A percentile compares a stretch with the other conserved stretches of the same genome.
These are phyloP conservation scores for Acropternis orthonyx DNA, from an alignment of 2,797 vertebrate genomes.

Conservation along the genomic window DNA sequence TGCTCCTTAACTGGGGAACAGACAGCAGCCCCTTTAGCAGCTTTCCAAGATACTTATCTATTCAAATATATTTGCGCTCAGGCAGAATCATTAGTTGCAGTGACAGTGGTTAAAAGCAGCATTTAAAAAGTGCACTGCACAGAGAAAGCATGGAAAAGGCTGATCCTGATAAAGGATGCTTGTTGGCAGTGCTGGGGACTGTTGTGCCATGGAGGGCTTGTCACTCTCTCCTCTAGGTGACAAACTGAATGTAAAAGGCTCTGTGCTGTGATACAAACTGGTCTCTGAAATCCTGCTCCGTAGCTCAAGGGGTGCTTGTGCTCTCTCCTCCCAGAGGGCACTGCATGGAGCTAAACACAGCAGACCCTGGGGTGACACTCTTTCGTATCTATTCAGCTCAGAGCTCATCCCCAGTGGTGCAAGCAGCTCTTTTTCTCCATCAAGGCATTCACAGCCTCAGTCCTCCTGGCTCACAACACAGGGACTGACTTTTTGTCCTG, in stretches of 20 bases:
- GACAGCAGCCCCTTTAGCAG: not conserved
- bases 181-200: not conserved
- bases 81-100: slow-evolving; percentile 34
- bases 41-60: slow-evolving; percentile 55
- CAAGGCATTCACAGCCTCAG: not conserved
- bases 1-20: not conserved
- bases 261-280: not conserved
- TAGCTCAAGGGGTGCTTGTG: not conserved
- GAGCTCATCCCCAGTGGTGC: not conserved
- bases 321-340: not conserved
- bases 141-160: not conserved
- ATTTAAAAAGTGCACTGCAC: slow-evolving; percentile 1
- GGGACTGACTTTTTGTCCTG: not conserved
- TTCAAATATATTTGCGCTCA: slow-evolving; percentile 47
- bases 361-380: not conserved
- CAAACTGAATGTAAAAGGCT: not conserved
- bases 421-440: not conserved
- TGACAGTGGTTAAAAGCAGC: slow-evolving; percentile 40
- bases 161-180: not conserved
- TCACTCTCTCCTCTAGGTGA: not conserved
- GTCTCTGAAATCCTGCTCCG: not conserved
- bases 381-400: fast-evolving
- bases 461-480: fast-evolving
- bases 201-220: not conserved
- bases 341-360: fast-evolving